phyloP scores from a whole-genome alignment of 64 coral and sea anemone genomes.

The Exaiptasia diaphana region DNA sequence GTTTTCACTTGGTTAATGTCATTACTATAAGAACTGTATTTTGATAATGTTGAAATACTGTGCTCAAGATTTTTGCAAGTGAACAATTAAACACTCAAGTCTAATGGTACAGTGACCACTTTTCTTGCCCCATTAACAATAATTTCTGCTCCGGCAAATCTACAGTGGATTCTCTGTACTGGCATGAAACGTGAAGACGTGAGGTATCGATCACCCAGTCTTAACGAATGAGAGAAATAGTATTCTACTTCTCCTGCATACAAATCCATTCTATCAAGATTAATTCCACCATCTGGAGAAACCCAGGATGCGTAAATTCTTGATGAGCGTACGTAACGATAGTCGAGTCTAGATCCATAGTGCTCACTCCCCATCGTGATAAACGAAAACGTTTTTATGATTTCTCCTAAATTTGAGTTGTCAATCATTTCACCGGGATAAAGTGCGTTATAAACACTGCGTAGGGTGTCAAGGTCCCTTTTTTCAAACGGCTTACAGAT shows the following conservation, averaged over 20 bases:
- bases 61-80: slow-evolving; percentile 24
- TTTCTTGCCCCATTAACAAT: not conserved
- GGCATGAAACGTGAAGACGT: not conserved
- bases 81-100: slow-evolving; percentile 3
- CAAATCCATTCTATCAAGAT: not conserved
- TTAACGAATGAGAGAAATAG: slow-evolving; percentile 33
- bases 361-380: slow-evolving; percentile 6
- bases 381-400: not conserved
- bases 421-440: not conserved
- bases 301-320: slow-evolving; percentile 29
- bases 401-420: not conserved
- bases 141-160: not conserved
- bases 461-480: not conserved
- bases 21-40: too few relatives aligned
- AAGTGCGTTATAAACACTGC: not conserved
- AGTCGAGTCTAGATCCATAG: not conserved
- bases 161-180: not conserved
- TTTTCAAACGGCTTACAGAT: not conserved
- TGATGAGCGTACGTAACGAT: not conserved
- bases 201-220: not conserved
- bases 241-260: slow-evolving; percentile 21
- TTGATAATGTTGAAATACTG: too few relatives aligned
- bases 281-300: not conserved
- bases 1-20: too few relatives aligned
- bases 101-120: not conserved